Percentiles rank a stretch among this genome's conserved stretches.
Evolutionary conservation across 2,888 invertebrate species (phyloP).

Genomic region (Troides oblongomaculatus): DNA sequence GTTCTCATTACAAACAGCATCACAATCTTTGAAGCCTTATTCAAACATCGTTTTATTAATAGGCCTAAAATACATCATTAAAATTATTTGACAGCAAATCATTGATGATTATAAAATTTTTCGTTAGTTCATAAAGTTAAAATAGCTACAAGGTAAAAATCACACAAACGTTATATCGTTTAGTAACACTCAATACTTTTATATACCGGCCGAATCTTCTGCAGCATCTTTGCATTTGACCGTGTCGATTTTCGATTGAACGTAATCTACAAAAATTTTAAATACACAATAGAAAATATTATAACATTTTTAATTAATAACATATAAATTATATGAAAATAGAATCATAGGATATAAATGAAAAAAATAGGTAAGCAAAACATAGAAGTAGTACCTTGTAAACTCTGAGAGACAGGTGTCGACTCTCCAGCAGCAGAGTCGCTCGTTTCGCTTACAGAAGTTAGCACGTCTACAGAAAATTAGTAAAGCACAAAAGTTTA

Average conservation of each 20-base stretch:
- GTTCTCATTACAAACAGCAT: slow-evolving; percentile 11
- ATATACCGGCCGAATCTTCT: slow-evolving; percentile 17
- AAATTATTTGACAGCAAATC: background rate
- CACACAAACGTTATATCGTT: slow-evolving; percentile 18
- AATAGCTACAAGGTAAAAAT: slow-evolving; percentile 7
- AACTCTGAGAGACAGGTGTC: slow-evolving; percentile 42
- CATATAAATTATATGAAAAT: too few relatives aligned
- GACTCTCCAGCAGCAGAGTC: slow-evolving; percentile 38
- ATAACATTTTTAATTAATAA: background rate
- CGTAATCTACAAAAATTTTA: slow-evolving; percentile 14
- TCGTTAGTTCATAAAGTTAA: background rate
- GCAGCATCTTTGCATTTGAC: slow-evolving; percentile 2
- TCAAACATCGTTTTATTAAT: background rate
- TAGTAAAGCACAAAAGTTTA: slow-evolving; percentile 31
- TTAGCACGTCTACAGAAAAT: slow-evolving; percentile 38
- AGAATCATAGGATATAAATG: background rate
- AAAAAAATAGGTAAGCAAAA: slow-evolving; percentile 9
- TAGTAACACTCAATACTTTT: slow-evolving; percentile 1
- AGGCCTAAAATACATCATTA: background rate
- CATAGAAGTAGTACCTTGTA: slow-evolving; percentile 36
- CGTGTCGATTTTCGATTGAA: slow-evolving; percentile 16
- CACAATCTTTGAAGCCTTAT: slow-evolving; percentile 2
- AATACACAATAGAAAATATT: background rate
- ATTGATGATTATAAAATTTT: background rate
- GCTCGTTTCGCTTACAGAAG: slow-evolving; percentile 35